Evolutionary conservation across 2,113 vertebrate species (phyloP), one percentile per base, ranked within the genome.

Genomic region (Psettodes erumei): DNA sequence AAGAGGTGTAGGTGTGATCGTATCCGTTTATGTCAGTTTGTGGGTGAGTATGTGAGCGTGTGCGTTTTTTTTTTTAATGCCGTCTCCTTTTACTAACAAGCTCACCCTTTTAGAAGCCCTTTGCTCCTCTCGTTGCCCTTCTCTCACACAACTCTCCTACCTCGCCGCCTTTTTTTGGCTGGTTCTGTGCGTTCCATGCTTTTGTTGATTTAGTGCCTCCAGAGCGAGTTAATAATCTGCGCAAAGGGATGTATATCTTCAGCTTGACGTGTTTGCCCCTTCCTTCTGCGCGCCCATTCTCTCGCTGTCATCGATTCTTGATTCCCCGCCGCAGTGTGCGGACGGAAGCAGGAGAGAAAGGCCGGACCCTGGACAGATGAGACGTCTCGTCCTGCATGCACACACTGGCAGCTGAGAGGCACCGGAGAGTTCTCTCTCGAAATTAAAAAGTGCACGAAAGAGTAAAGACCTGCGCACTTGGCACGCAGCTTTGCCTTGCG

Each of bases 31-130:
- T 60, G 58, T 53, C n/a, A 0, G 1, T 50, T 27, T 53, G 59
- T 21, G 33, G 47, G 6, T 8, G 42, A 19, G 47, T 21, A 1
- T 66, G 47, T 37, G 21, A 70, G 70, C 21, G 7, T 6, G 18
- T 35, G 35, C n/a, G n/a, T n/a, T n/a, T n/a, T n/a, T n/a, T n/a
- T n/a, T n/a, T 35, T 75, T 11, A 0, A 19, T 21, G 15, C 2
- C 5, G 7, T 43, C 23, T 64, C 53, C 19, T 53, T 51, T 43
- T 30, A 1, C 63, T 78, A 71, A 85, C 65, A 83, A 86, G 73
- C 70, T 77, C 65, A 82, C 77, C 62, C 58, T 83, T n/a, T 83
- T 47, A 23, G 23, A 47, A 55, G 28, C 70, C 73, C 64, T 87
- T 67, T 77, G 12, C 54, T 75, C 66, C 43, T 23, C 53, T 47